phyloP scores from a whole-genome alignment of 1,140 invertebrate genomes.

The Drosophila nikananu region DNA sequence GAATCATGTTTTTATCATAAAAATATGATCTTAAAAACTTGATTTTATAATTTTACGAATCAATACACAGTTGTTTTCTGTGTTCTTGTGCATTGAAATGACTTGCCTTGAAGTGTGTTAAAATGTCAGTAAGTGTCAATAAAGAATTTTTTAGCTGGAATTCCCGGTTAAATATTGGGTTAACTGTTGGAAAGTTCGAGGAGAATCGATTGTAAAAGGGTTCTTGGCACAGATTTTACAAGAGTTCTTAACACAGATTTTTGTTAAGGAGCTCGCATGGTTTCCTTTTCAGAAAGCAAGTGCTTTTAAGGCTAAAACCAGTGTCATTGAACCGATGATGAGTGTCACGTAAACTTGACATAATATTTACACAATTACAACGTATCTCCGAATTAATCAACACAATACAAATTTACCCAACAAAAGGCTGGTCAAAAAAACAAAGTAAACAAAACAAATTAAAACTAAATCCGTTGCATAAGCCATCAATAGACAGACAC shows the following conservation, averaged over 20 bases:
- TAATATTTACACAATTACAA: constrained; percentile 51
- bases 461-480: constrained; percentile 65
- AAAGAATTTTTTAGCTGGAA: constrained; percentile 26
- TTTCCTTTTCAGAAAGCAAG: constrained; percentile 5
- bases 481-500: constrained; percentile 24
- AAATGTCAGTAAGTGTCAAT: constrained; percentile 63
- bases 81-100: constrained; percentile 29
- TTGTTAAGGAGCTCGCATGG: not conserved
- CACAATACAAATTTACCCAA: constrained; percentile 41
- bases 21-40: constrained; percentile 10
- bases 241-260: constrained; percentile 39
- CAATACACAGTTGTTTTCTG: not conserved
- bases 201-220: constrained; percentile 26
- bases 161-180: constrained; percentile 45
- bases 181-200: constrained; percentile 46
- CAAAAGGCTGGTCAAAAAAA: constrained; percentile 14
- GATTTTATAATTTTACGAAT: constrained; percentile 11
- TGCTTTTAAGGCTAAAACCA: constrained; percentile 5
- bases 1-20: constrained; percentile 6
- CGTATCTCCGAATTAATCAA: constrained; percentile 46
- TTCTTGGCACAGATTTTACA: constrained; percentile 28
- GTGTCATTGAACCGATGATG: constrained; percentile 25
- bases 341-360: constrained; percentile 46
- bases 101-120: constrained; percentile 48
- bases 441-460: constrained; percentile 57